Conservation (phyloP, 2,113 vertebrate genomes). For the Acanthochromis polyacanthus region DNA sequence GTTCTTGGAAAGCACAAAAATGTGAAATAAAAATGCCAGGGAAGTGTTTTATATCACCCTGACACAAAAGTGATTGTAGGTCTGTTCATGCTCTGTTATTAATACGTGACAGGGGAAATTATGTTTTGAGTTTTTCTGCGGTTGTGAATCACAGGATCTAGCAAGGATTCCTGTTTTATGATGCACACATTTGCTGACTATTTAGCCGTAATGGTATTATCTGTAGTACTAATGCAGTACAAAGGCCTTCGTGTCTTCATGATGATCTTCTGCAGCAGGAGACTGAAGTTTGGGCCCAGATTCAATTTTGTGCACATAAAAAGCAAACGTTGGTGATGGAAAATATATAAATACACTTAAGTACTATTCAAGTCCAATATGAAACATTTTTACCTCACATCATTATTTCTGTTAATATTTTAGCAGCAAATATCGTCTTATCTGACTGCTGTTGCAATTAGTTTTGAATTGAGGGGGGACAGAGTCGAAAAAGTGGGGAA, state of each 20-base stretch:
- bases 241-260: not conserved
- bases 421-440: no score
- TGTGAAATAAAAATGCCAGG: not conserved
- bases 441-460: no score
- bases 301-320: no score
- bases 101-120: no score
- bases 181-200: not conserved
- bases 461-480: no score
- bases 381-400: no score
- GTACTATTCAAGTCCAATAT: no score
- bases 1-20: constrained; percentile 12
- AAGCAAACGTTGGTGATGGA: no score
- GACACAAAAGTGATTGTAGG: not conserved
- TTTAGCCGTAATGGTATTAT: not conserved
- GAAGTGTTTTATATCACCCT: constrained; percentile 1
- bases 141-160: not conserved
- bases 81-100: not conserved
- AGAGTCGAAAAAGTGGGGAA: no score
- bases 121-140: not conserved
- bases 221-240: not conserved
- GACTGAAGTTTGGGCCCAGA: no score
- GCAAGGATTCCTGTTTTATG: not conserved
- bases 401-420: no score
- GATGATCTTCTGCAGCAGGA: not conserved
- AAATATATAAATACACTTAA: no score